Conservation (phyloP, 2,113 vertebrate species). For the Poeciliopsis occidentalis region DNA sequence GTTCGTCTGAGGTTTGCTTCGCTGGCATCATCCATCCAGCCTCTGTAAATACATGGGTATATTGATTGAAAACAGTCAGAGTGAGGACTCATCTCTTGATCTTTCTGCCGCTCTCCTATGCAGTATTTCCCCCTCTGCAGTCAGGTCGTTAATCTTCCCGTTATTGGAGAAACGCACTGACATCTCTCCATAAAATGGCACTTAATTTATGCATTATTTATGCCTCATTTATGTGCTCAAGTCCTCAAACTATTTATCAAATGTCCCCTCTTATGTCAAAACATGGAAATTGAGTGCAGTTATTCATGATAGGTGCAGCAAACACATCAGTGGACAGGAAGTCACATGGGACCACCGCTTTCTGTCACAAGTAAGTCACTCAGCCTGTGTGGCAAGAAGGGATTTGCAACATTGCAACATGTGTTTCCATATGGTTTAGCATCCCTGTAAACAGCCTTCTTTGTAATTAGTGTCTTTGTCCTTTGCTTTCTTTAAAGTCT, state of each 20-base stretch:
- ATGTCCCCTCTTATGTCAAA: slow-evolving; percentile 73
- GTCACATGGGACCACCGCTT: slow-evolving; percentile 52
- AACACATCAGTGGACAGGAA: slow-evolving; percentile 71
- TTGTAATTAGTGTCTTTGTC: slow-evolving; percentile 20
- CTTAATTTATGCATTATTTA: slow-evolving; percentile 81
- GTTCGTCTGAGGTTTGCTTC: slow-evolving; percentile 57
- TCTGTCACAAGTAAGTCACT: slow-evolving; percentile 58
- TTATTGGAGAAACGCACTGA: slow-evolving; percentile 74
- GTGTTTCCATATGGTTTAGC: slow-evolving; percentile 24
- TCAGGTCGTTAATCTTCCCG: slow-evolving; percentile 73
- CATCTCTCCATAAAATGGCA: slow-evolving; percentile 75
- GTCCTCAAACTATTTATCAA: slow-evolving; percentile 77
- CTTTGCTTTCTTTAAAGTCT: not conserved
- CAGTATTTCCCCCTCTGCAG: slow-evolving; percentile 53
- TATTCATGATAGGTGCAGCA: slow-evolving; percentile 60
- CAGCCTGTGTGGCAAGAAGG: slow-evolving; percentile 13
- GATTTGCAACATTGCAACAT: slow-evolving; percentile 25
- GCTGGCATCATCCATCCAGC: slow-evolving; percentile 60
- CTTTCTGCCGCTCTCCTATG: slow-evolving; percentile 46
- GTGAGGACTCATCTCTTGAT: slow-evolving; percentile 66
- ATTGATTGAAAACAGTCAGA: slow-evolving; percentile 71
- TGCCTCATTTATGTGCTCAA: slow-evolving; percentile 76
- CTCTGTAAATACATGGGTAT: slow-evolving; percentile 61
- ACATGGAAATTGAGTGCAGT: slow-evolving; percentile 71
- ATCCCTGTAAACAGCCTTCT: slow-evolving; percentile 13